These are phyloP conservation scores for Drepana arcuata DNA, from an alignment of 1,140 invertebrate species.

Conservation along the genomic window DNA sequence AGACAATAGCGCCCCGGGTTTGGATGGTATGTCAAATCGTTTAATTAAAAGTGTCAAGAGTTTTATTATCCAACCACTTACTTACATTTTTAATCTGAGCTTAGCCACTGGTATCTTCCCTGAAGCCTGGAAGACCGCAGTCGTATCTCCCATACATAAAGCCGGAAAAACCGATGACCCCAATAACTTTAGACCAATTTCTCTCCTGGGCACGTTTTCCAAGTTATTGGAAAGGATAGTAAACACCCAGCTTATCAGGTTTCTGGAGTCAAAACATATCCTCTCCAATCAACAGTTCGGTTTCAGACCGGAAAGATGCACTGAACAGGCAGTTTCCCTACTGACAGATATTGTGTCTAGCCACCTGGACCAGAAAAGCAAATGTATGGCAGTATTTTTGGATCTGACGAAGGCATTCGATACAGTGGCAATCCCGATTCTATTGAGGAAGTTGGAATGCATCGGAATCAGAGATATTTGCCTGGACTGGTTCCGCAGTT, in stretches of 20 bases:
- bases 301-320: constrained; percentile 1
- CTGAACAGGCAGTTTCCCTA: constrained; percentile 2
- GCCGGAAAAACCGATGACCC: not conserved
- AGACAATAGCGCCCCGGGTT: constrained; percentile 7
- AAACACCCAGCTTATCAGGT: not conserved
- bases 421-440: constrained; percentile 10
- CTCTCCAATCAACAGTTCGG: constrained; percentile 3
- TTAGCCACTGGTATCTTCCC: not conserved
- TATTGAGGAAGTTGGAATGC: not conserved
- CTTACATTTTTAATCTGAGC: not conserved
- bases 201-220: constrained; percentile 1
- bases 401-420: constrained; percentile 11
- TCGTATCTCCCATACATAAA: not conserved
- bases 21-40: constrained; percentile 9
- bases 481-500: not conserved
- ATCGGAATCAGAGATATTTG: constrained; percentile 2
- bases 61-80: not conserved
- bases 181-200: constrained; percentile 2
- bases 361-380: not conserved
- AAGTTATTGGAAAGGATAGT: constrained; percentile 3
- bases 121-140: not conserved
- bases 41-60: constrained; percentile 4
- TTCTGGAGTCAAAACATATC: not conserved
- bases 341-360: not conserved
- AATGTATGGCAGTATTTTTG: constrained; percentile 5